A percentile compares a stretch with the other conserved stretches of the same genome.
These are phyloP conservation scores for Xyliphius kryptos DNA, from an alignment of 2,113 vertebrate species.

Conservation along the genomic window DNA sequence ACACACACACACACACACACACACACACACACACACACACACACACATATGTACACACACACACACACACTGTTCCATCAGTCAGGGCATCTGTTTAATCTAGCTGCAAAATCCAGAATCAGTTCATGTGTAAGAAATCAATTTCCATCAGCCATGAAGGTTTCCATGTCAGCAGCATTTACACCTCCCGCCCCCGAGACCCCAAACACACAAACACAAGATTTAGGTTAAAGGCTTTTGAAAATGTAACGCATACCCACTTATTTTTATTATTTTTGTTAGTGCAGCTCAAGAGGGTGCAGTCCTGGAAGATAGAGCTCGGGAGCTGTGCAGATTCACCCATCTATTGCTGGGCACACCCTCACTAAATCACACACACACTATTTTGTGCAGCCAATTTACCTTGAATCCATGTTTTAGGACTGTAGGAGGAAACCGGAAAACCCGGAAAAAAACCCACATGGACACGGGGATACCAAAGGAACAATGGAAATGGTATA, in stretches of 20 bases:
- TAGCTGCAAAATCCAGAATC: constrained; percentile 5
- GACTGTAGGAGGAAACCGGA: too few species aligned
- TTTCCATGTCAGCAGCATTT: constrained; percentile 13
- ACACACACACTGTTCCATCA: constrained; percentile 10
- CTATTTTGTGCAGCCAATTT: too few species aligned
- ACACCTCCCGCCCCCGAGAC: too few species aligned
- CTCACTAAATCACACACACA: too few species aligned
- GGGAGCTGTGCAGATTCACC: too few species aligned
- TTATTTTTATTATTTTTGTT: constrained; percentile 22
- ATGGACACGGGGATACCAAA: too few species aligned
- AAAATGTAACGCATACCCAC: not conserved
- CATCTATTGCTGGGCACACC: too few species aligned
- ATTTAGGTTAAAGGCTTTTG: not conserved
- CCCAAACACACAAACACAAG: not conserved
- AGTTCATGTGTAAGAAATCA: constrained; percentile 14
- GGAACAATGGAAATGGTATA: too few species aligned
- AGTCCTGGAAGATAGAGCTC: too few species aligned
- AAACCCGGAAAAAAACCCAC: too few species aligned
- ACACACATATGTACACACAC: too few species aligned
- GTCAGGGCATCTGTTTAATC: constrained; percentile 48
- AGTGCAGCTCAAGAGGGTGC: constrained; percentile 60
- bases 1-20: constrained; percentile 8
- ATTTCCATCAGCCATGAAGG: constrained; percentile 8
- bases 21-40: constrained; percentile 9
- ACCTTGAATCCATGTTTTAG: too few species aligned